These are phyloP conservation scores for Habrosyne pyritoides DNA, from an alignment of 2,888 invertebrate species.

Conservation along the genomic window DNA sequence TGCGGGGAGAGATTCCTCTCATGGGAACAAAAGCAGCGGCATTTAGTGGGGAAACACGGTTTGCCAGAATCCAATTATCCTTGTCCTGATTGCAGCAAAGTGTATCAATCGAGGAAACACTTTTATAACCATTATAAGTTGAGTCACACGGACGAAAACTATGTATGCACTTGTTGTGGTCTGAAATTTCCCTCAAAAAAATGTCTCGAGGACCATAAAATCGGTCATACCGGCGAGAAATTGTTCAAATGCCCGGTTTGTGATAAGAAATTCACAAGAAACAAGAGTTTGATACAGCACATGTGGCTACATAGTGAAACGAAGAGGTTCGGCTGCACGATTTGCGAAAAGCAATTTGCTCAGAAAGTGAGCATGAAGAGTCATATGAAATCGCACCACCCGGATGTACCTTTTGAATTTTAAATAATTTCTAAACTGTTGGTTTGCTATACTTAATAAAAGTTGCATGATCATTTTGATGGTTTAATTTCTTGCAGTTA, in stretches of 20 bases:
- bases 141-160: conserved; percentile 58
- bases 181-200: conserved; percentile 54
- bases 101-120: conserved; percentile 49
- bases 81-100: conserved; percentile 61
- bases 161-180: conserved; percentile 60
- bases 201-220: conserved; percentile 64
- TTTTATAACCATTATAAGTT: conserved; percentile 66
- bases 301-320: conserved; percentile 71
- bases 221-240: conserved; percentile 78
- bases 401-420: conserved; percentile 38
- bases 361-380: conserved; percentile 68
- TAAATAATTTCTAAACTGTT: conserved; percentile 14
- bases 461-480: conserved; percentile 28
- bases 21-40: conserved; percentile 66
- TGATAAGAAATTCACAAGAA: conserved; percentile 75
- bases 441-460: conserved; percentile 16
- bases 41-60: conserved; percentile 54
- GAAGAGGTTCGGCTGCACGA: conserved; percentile 60
- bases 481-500: conserved; percentile 20
- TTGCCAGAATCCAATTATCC: conserved; percentile 46
- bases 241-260: conserved; percentile 71
- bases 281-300: conserved; percentile 68
- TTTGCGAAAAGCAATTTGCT: conserved; percentile 66
- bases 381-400: conserved; percentile 61
- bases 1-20: conserved; percentile 69